A percentile compares a stretch with the other conserved stretches of the same genome.
Conservation (phyloP, 2,113 vertebrate genomes). For the Rhegmatorhina hoffmannsi region DNA sequence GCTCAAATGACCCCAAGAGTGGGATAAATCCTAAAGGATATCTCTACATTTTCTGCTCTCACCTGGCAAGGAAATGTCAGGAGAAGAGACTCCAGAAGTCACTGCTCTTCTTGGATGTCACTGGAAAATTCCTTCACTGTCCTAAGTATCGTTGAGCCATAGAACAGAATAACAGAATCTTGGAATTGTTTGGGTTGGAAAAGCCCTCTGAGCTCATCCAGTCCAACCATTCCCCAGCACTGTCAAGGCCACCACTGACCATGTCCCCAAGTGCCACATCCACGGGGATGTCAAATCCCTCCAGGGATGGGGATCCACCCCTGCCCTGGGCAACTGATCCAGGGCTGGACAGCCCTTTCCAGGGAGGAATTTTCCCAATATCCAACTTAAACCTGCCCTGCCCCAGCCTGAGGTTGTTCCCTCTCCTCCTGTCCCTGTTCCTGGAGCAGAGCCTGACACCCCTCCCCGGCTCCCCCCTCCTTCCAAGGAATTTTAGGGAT, state of each 20-base stretch:
- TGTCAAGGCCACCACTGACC: neutral
- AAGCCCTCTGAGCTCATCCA: rapidly evolving
- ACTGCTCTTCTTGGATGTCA: neutral
- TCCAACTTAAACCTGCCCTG: neutral
- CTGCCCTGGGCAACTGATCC: neutral
- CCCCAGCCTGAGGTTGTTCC: neutral
- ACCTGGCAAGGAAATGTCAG: neutral
- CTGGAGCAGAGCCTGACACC: neutral
- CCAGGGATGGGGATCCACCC: rapidly evolving
- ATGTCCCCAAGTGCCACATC: neutral
- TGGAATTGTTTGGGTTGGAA: neutral
- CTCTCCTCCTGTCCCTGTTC: neutral
- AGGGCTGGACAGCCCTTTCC: rapidly evolving
- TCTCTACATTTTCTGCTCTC: neutral
- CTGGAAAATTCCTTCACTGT: neutral
- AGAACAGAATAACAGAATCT: neutral
- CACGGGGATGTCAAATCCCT: rapidly evolving
- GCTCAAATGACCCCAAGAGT: rapidly evolving
- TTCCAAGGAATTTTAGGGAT: too few species aligned
- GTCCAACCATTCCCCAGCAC: neutral
- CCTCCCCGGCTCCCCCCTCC: neutral
- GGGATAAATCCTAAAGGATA: neutral
- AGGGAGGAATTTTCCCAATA: neutral
- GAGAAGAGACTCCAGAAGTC: neutral
- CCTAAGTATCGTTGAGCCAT: rapidly evolving